Conservation (phyloP, 37 sponge, comb jelly and placozoan species). For the Agelas oroides region DNA sequence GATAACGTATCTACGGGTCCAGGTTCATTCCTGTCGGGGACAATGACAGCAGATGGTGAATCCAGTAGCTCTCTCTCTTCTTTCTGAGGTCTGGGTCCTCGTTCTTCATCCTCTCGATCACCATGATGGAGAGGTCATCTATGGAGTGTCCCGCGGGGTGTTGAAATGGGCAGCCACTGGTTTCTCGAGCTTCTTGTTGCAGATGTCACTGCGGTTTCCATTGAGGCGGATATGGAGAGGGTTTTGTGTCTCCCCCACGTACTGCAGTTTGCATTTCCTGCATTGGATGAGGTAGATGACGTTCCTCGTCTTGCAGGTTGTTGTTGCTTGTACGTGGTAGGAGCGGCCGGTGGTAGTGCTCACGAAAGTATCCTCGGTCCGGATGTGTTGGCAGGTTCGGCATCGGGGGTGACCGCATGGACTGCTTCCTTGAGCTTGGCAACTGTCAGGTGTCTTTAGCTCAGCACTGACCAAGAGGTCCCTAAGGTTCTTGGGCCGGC, state of each 20-base stretch:
- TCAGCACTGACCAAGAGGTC: background rate
- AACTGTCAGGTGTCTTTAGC: background rate
- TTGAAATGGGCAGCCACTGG: background rate
- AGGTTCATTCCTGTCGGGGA: background rate
- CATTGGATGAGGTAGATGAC: constrained; percentile 15
- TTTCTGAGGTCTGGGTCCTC: background rate
- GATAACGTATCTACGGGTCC: too few relatives aligned
- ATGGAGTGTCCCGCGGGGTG: background rate
- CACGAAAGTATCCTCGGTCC: background rate
- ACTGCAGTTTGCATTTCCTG: background rate
- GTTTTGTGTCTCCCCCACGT: constrained; percentile 14
- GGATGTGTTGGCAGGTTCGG: background rate
- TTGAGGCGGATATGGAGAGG: constrained; percentile 21
- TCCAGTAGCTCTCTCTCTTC: background rate
- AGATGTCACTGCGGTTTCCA: constrained; percentile 6
- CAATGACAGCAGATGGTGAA: background rate
- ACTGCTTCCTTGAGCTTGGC: background rate
- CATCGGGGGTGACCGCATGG: background rate
- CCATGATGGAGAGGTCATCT: background rate
- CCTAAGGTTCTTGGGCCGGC: constrained; percentile 5
- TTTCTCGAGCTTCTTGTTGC: background rate
- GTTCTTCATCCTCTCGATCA: background rate
- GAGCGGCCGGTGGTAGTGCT: constrained; percentile 3
- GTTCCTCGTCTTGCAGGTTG: constrained; percentile 13
- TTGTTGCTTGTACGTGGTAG: background rate